phyloP scores from a whole-genome alignment of 2,797 vertebrate genomes.

The Cercopithecus petaurista region DNA sequence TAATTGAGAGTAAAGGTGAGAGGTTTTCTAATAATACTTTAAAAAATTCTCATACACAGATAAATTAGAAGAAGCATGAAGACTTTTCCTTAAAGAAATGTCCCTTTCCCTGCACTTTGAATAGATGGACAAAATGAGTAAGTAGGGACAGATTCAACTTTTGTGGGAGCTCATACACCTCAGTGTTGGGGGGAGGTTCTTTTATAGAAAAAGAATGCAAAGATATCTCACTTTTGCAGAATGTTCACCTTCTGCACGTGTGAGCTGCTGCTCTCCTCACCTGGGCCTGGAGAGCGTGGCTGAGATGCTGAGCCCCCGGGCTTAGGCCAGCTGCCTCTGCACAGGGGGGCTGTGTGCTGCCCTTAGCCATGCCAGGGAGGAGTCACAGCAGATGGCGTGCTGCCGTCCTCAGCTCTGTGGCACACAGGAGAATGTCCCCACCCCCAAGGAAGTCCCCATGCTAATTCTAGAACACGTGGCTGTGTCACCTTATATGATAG shows the following conservation, averaged over 20 bases:
- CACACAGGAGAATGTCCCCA: background rate
- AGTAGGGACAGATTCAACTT: background rate
- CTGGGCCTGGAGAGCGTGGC: background rate
- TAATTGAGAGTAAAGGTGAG: slow-evolving; percentile 15
- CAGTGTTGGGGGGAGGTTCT: background rate
- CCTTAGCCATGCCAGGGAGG: background rate
- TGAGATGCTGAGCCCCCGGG: background rate
- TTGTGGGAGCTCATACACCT: background rate
- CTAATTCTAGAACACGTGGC: background rate
- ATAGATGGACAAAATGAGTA: background rate
- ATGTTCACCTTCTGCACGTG: background rate
- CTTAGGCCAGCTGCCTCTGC: background rate
- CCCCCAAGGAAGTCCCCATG: background rate
- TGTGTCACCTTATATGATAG: background rate
- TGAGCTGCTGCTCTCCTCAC: background rate
- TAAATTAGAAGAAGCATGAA: background rate
- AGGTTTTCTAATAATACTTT: background rate
- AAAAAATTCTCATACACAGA: background rate
- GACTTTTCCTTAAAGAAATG: background rate
- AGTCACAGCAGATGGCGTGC: background rate
- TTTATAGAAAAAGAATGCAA: background rate
- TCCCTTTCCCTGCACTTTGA: background rate
- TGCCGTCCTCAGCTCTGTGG: background rate
- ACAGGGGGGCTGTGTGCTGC: background rate
- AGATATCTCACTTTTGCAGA: background rate